Conservation (phyloP, 2,797 vertebrate species). For the Hemitrygon akajei region DNA sequence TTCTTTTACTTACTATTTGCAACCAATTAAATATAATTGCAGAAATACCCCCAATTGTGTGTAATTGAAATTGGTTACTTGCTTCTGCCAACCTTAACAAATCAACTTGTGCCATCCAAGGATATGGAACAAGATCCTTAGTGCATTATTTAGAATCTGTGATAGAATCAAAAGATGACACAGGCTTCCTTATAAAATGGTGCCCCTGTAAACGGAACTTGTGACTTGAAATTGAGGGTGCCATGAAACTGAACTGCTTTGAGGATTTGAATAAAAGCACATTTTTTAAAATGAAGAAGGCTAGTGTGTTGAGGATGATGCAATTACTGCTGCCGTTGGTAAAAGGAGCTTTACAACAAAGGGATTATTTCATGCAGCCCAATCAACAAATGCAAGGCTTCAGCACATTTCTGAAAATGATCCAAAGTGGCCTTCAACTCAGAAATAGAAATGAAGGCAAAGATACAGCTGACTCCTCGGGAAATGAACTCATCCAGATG, state of each 20-base stretch:
- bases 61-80: background rate
- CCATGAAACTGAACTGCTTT: background rate
- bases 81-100: background rate
- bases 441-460: background rate
- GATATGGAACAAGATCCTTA: background rate
- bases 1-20: background rate
- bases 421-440: background rate
- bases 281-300: background rate
- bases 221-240: background rate
- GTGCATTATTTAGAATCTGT: background rate
- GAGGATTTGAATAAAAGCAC: background rate
- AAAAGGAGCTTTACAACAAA: background rate
- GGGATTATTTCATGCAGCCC: background rate
- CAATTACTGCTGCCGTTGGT: background rate
- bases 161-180: background rate
- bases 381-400: background rate
- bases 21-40: background rate
- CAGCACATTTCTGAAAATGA: background rate
- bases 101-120: background rate
- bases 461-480: background rate
- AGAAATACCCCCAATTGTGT: background rate
- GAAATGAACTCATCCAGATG: constrained; percentile 32
- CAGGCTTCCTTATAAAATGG: background rate
- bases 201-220: background rate
- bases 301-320: background rate